phyloP scores from a whole-genome alignment of 2,888 invertebrate genomes.

The Helicoverpa assulta region DNA sequence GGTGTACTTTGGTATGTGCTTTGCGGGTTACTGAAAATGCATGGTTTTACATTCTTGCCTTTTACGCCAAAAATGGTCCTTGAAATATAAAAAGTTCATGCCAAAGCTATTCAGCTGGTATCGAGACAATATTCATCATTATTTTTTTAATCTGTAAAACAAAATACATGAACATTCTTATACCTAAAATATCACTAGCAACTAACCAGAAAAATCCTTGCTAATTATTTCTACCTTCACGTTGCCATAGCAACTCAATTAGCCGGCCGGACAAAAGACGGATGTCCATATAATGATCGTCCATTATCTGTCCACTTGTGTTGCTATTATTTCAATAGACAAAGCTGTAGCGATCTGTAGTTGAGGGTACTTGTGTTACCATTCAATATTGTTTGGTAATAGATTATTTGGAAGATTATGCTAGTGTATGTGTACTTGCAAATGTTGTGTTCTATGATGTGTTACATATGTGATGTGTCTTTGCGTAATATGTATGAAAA shows the following conservation, averaged over 20 bases:
- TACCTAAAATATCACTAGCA: background rate
- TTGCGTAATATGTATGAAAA: no score
- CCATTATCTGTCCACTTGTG: conserved; percentile 75
- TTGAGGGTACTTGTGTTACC: conserved; percentile 51
- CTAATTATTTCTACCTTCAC: conserved; percentile 63
- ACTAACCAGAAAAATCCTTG: conserved; percentile 6
- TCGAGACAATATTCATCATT: no score
- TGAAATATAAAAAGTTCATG: no score
- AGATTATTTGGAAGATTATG: conserved; percentile 11
- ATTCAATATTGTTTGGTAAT: conserved; percentile 47
- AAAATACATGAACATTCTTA: background rate
- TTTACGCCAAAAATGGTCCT: no score
- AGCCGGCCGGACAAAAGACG: conserved; percentile 76
- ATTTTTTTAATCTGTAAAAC: no score
- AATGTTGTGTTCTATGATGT: background rate
- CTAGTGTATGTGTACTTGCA: background rate
- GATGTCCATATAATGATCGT: conserved; percentile 72
- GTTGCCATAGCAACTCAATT: conserved; percentile 77
- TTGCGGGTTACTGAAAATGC: no score
- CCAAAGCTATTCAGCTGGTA: no score
- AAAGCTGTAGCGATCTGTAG: conserved; percentile 53
- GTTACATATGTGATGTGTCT: no score
- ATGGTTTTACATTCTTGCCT: no score
- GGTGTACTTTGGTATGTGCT: no score
- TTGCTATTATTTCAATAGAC: conserved; percentile 66